Evolutionary conservation across 1,140 invertebrate genomes (phyloP), one percentile per base, ranked within the genome.

Genomic region (Drosophila kohkoa): DNA sequence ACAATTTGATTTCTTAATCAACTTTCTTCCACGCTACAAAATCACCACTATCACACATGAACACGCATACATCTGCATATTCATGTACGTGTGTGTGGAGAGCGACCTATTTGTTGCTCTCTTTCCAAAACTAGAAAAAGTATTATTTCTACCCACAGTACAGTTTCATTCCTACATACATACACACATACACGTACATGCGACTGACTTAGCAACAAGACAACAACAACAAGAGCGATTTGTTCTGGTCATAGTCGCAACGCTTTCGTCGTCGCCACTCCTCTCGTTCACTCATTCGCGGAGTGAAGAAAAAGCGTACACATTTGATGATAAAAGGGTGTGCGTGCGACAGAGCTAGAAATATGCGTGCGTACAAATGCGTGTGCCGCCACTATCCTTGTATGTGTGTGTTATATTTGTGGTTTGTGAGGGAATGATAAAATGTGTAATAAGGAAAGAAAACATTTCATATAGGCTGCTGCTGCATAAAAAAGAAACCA

Each of bases 181-280:
- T 20, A 20, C 3, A 54, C 45, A 43, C n/a, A 45, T 43, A 54
- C 28, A 15, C 10, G 30, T 51, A 16, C 25, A 41, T 43, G 13
- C 16, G 71, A 69, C 72, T 70, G 72, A 70, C 66, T 70, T 88
- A 82, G 83, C 85, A 88, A 88, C 83, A 69, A 83, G 81, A 70
- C 52, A 77, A 59, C 75, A 77, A 69, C 46, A 70, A 79, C 74
- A 85, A 71, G 58, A 76, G 57, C 55, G 71, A 60, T 75, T 65
- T 71, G 60, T 71, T 71, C 68, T 64, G 74, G 32, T 52, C 49
- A 57, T 64, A 55, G 79, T 88, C 83, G 85, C 83, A 88, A 89
- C 85, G 83, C 85, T 89, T 88, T 77, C 52, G 25, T 59, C 55
- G 62, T 25, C 20, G 20, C 20, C 20, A 4, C 20, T 25, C 45